Conservation (phyloP, 2,888 invertebrate species). For the Rhodophaea formosa region DNA sequence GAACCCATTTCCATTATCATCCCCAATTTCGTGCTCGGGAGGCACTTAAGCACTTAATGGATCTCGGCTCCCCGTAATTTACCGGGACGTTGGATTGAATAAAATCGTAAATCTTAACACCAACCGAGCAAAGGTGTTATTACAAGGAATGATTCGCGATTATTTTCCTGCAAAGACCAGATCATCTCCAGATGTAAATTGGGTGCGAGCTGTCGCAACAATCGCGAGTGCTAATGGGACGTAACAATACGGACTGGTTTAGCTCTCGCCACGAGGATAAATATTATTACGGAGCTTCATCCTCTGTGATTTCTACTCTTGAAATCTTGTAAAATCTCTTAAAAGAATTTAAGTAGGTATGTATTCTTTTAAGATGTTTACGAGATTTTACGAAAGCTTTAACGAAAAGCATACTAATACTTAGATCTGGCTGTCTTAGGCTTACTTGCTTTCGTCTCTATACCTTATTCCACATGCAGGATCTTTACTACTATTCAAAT, state of each 20-base stretch:
- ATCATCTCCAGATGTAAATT: constrained; percentile 47
- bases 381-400: too few species aligned
- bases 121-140: constrained; percentile 64
- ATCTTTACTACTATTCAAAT: too few species aligned
- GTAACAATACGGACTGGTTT: neutral
- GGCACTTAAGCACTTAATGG: constrained; percentile 80
- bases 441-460: too few species aligned
- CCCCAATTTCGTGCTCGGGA: constrained; percentile 77
- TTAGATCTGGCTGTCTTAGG: too few species aligned
- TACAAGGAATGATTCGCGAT: constrained; percentile 66
- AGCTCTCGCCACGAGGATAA: neutral
- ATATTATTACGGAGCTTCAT: neutral
- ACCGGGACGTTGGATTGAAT: constrained; percentile 75
- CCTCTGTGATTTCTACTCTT: too few species aligned
- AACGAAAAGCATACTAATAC: too few species aligned
- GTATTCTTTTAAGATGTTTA: too few species aligned
- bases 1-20: constrained; percentile 78
- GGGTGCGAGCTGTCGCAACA: constrained; percentile 26
- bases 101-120: constrained; percentile 78
- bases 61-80: constrained; percentile 76
- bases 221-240: constrained; percentile 1
- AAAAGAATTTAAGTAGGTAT: too few species aligned
- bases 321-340: too few species aligned
- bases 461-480: too few species aligned
- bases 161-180: constrained; percentile 49